Base-by-base conservation (phyloP, 2,888 invertebrate genomes). In the Drosophila histrio region DNA sequence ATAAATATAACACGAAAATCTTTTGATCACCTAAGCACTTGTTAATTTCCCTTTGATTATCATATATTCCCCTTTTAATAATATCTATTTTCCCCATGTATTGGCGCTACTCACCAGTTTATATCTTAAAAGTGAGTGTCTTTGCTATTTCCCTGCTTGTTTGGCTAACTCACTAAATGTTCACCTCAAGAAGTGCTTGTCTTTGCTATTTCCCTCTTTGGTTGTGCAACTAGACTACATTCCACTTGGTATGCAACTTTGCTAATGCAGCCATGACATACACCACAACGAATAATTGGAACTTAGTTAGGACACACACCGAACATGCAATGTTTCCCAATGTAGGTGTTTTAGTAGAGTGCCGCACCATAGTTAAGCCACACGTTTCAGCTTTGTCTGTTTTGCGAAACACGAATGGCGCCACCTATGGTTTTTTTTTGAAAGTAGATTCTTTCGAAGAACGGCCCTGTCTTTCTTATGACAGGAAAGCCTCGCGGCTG, bases 261-360 rank as follows among this genome's bases (percentile, higher is more conserved):
- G 21, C 47, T 47, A n/a, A 3, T 2, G 22, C 7, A 70, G 60
- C 13, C 2, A 6, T 17, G 49, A 9, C 36, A 4, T 8, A 13
- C 19, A 41, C 59, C 39, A 41, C 19, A 50, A 57, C 36, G 38
- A 22, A 34, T 0, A 11, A 21, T 1, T 38, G 15, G 11, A 22
- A 5, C 6, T 21, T 28, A 70, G 13, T 32, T 0, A 2, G 43
- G 66, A 50, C 43, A 47, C 11, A 28, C 32, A 39, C 56, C 11
- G 3, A 9, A n/a, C 15, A 5, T 1, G 11, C 7, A 2, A 0
- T 7, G 5, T 9, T 24, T 8, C 46, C 17, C 26, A 13, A 2
- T 39, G n/a, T 67, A n/a, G n/a, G n/a, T n/a, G n/a, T n/a, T n/a
- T n/a, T n/a, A n/a, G n/a, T n/a, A n/a, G n/a, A n/a, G n/a, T n/a